These are phyloP conservation scores for Agrilus biguttatus DNA, from an alignment of 2,888 invertebrate genomes.

Conservation along the genomic window DNA sequence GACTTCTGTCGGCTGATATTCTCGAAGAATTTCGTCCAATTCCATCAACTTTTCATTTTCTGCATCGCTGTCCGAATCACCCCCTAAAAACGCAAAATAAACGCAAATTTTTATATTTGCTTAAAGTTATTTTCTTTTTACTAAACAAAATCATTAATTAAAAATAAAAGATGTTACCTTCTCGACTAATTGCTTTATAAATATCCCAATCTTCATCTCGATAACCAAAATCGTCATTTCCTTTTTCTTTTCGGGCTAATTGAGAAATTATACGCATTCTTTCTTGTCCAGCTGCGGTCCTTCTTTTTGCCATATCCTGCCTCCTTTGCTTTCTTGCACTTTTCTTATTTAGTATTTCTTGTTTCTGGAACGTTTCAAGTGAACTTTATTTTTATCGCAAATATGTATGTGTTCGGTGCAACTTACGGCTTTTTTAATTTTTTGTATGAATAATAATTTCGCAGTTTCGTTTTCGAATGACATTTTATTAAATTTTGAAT, in stretches of 20 bases:
- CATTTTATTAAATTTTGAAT: constrained; percentile 29
- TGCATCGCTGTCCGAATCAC: constrained; percentile 83
- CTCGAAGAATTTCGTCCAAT: constrained; percentile 68
- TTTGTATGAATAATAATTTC: constrained; percentile 35
- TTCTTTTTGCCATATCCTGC: constrained; percentile 74
- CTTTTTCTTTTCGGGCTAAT: constrained; percentile 63
- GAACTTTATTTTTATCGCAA: not conserved
- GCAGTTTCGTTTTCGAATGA: constrained; percentile 29
- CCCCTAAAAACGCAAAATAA: constrained; percentile 30
- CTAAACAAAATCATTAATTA: not conserved
- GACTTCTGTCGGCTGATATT: constrained; percentile 58
- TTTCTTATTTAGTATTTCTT: constrained; percentile 59
- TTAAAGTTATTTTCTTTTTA: too few relatives aligned
- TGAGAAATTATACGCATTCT: constrained; percentile 89
- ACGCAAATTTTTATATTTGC: not conserved
- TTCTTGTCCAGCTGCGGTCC: constrained; percentile 87
- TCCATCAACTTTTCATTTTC: constrained; percentile 82
- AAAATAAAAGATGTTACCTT: constrained; percentile 22
- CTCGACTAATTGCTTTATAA: constrained; percentile 73
- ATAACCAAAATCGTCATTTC: constrained; percentile 83
- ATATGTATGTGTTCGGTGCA: not conserved
- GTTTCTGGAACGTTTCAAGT: constrained; percentile 32
- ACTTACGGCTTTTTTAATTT: constrained; percentile 46
- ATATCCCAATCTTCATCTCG: constrained; percentile 95
- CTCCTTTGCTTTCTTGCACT: constrained; percentile 63